Evolutionary conservation across 2,888 invertebrate genomes (phyloP), one percentile per base, ranked within the genome.

Genomic region (Crossocerus cetratus): DNA sequence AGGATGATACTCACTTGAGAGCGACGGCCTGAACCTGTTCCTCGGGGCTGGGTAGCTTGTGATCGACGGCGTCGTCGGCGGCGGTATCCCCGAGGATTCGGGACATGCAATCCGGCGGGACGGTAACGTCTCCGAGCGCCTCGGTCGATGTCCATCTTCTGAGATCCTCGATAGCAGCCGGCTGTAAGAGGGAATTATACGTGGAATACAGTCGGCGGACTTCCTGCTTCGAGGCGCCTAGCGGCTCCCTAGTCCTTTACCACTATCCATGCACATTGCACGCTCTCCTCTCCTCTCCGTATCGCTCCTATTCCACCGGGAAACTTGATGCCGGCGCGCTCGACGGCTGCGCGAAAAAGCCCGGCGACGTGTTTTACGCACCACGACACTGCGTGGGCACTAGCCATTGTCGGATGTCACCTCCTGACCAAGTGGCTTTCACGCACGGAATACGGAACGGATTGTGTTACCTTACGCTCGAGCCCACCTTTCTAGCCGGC

Each of bases 91-190:
- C 91, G 44, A 91, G 90, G 86, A 96, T 95, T 82, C 95, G 93
- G 87, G 94, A 94, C 78, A 94, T 93, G 80, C 96, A 94, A 89
- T 96, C 96, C 63, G 96, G 94, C 43, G 94, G 93, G 63, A 95
- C 95, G 23, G 96, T 96, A 75, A 96, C 93, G 88, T 96, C 96
- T 77, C 96, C 96, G 65, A 96, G 90, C 32, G 95, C 95, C 90
- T 96, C 95, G 79, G 93, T 92, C 32, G 96, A 96, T 71, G 96
- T 96, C 96, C 96, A 97, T 92, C 95, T 94, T 81, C 96, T 93
- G 66, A 96, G 92, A 87, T 94, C 95, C 88, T 94, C 96, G 86
- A 95, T 94, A 86, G 93, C 94, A 86, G 95, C 96, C 84, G 95
- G 98, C 97, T 96, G 74, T 44, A 77, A 77, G 60, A 44, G 62